Evolutionary conservation across 2,113 vertebrate genomes (phyloP).

Genomic region (cattle (Bos taurus)): ARS-UCD2.0 NC_037340.1:31862501-31863000

Average conservation of each 20-base stretch:
- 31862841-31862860: not conserved
- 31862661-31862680: not conserved
- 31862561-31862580: not conserved
- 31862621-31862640: not conserved
- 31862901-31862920: not conserved
- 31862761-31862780: not conserved
- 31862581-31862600: not conserved
- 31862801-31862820: not conserved
- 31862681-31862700: not conserved
- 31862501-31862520: not conserved
- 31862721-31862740: not conserved
- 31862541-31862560: not conserved
- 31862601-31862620: not conserved
- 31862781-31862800: not conserved
- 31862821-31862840: not conserved
- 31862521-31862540: not conserved
- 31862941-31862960: not conserved
- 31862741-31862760: not conserved
- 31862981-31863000: not conserved
- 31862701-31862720: not conserved
- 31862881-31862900: not conserved
- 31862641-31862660: not conserved
- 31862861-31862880: not conserved
- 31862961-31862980: not conserved
- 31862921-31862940: not conserved